Conservation (phyloP, 2,797 vertebrate genomes). For the Sebastes iracundus region DNA sequence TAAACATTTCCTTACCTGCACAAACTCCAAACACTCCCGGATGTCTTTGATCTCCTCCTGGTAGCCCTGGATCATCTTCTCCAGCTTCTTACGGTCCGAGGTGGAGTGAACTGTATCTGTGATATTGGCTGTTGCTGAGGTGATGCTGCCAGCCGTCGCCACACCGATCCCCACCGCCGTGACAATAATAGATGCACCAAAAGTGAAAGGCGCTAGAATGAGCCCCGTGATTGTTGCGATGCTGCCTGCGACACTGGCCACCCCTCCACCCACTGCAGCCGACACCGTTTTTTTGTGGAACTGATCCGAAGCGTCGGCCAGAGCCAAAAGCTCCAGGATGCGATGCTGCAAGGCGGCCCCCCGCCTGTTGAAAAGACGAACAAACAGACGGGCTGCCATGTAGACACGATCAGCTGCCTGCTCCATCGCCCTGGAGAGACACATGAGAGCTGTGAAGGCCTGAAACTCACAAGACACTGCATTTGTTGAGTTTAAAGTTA, state of each 20-base stretch:
- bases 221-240: conserved; percentile 76
- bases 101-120: conserved; percentile 75
- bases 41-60: conserved; percentile 75
- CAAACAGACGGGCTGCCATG: conserved; percentile 77
- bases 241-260: conserved; percentile 75
- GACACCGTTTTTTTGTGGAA: conserved; percentile 73
- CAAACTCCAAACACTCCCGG: conserved; percentile 66
- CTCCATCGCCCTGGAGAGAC: conserved; percentile 66
- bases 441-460: not conserved
- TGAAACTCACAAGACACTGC: not conserved
- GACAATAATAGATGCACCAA: conserved; percentile 78
- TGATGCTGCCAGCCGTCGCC: conserved; percentile 76
- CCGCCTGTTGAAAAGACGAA: conserved; percentile 74
- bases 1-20: conserved; percentile 57
- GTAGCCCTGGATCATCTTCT: conserved; percentile 77
- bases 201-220: conserved; percentile 74
- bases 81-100: conserved; percentile 73
- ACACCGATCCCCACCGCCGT: conserved; percentile 74
- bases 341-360: conserved; percentile 71
- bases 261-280: conserved; percentile 74
- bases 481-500: not conserved
- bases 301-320: conserved; percentile 66
- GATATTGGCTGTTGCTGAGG: conserved; percentile 76
- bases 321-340: conserved; percentile 73
- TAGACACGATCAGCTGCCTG: conserved; percentile 75